A percentile compares a stretch with the other conserved stretches of the same genome.
phyloP scores from a whole-genome alignment of 2,888 invertebrate genomes.

The Thalpophila matura region DNA sequence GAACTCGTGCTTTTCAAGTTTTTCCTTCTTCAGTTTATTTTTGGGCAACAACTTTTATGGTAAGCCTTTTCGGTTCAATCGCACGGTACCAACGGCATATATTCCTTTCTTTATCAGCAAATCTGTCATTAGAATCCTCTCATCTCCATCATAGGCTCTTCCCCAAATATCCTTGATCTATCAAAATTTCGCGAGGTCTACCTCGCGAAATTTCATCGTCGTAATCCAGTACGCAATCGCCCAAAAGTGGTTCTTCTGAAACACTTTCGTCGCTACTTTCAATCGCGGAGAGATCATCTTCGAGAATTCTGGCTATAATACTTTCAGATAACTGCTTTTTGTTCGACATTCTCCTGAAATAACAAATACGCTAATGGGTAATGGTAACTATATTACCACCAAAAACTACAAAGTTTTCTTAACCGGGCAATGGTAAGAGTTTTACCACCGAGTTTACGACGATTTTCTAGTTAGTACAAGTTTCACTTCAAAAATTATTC shows the following conservation, averaged over 20 bases:
- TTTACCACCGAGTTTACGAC: slow-evolving; percentile 12
- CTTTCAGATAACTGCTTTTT: not conserved
- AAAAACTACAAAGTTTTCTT: not conserved
- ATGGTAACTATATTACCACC: slow-evolving; percentile 16
- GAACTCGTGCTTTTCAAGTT: slow-evolving; percentile 22
- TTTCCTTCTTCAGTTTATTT: slow-evolving; percentile 9
- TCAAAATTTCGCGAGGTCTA: no score
- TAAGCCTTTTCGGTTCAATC: slow-evolving; percentile 28
- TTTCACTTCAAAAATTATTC: slow-evolving; percentile 5
- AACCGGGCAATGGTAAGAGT: slow-evolving; percentile 13
- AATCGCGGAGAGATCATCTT: slow-evolving; percentile 6
- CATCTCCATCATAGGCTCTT: not conserved
- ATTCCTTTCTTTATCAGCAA: slow-evolving; percentile 32
- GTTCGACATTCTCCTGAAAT: slow-evolving; percentile 13
- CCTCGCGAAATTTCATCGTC: slow-evolving; percentile 8
- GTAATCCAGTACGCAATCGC: slow-evolving; percentile 14
- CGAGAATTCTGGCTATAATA: slow-evolving; percentile 7
- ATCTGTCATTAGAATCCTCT: slow-evolving; percentile 22
- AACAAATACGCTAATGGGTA: slow-evolving; percentile 2
- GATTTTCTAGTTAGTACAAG: slow-evolving; percentile 5
- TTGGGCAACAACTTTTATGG: slow-evolving; percentile 19
- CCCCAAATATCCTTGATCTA: not conserved
- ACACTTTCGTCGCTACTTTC: slow-evolving; percentile 11
- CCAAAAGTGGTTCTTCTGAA: not conserved
- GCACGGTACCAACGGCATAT: slow-evolving; percentile 17